Conservation (phyloP, 2,797 vertebrate species). For the Peromyscus nudipes region DNA sequence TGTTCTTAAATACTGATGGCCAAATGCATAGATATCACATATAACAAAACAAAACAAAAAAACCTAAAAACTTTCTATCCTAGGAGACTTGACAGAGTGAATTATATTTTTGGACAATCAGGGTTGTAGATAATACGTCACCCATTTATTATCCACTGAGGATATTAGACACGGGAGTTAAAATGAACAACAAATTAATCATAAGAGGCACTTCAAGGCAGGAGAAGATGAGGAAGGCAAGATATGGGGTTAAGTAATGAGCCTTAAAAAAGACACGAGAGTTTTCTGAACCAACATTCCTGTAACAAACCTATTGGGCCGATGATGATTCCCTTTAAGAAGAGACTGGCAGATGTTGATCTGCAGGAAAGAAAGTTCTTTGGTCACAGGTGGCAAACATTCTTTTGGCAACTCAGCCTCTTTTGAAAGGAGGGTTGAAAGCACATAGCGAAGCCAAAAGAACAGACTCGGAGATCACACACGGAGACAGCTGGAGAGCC, state of each 20-base stretch:
- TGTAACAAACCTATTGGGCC: not conserved
- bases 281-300: slow-evolving; percentile 27
- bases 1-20: not conserved
- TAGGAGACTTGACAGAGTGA: not conserved
- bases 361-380: not conserved
- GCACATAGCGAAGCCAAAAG: not conserved
- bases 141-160: not conserved
- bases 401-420: not conserved
- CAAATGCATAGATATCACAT: not conserved
- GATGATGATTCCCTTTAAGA: not conserved
- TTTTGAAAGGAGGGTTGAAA: not conserved
- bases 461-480: not conserved
- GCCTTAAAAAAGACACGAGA: not conserved
- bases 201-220: slow-evolving; percentile 45
- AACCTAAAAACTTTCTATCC: not conserved
- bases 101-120: not conserved
- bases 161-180: slow-evolving; percentile 10
- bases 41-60: not conserved
- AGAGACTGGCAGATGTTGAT: not conserved
- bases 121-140: not conserved
- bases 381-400: not conserved
- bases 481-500: not conserved
- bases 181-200: slow-evolving; percentile 68
- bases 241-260: not conserved
- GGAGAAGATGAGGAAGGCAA: slow-evolving; percentile 39